Conservation (phyloP, 2,797 vertebrate species). For the Myotis vivesi region DNA sequence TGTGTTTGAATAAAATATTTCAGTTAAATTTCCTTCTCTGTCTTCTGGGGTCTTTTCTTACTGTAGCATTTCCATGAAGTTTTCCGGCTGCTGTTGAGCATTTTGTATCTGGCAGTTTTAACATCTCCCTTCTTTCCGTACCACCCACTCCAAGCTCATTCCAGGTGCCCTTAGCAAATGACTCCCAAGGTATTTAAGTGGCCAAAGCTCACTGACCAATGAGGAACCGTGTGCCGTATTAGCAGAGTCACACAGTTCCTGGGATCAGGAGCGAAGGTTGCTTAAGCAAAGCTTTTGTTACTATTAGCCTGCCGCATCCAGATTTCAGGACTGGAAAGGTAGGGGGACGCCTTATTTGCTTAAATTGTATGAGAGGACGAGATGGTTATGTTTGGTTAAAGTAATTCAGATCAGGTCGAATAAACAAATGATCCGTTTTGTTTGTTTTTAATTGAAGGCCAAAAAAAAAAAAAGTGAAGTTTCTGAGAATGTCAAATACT, state of each 20-base stretch:
- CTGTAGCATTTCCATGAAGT: constrained; percentile 72
- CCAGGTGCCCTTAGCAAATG: constrained; percentile 86
- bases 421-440: constrained; percentile 35
- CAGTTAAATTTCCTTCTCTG: constrained; percentile 48
- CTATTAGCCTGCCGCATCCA: constrained; percentile 75
- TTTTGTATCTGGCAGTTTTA: constrained; percentile 71
- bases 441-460: constrained; percentile 44
- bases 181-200: constrained; percentile 86
- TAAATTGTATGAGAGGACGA: constrained; percentile 4
- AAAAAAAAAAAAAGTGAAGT: not conserved
- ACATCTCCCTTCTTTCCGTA: constrained; percentile 75
- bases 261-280: constrained; percentile 79
- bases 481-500: constrained; percentile 34
- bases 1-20: constrained; percentile 73
- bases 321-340: constrained; percentile 80
- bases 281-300: constrained; percentile 74
- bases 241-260: constrained; percentile 74
- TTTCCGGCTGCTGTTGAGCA: constrained; percentile 66
- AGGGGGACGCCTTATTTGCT: constrained; percentile 81
- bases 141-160: constrained; percentile 81
- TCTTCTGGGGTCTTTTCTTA: not conserved
- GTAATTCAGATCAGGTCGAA: constrained; percentile 29
- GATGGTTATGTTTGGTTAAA: constrained; percentile 59
- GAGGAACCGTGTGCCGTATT: constrained; percentile 73
- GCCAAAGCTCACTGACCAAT: constrained; percentile 83